A percentile compares a stretch with the other conserved stretches of the same genome.
Evolutionary conservation across 2,888 invertebrate genomes (phyloP).

Genomic region (Aspidapion aeneum): DNA sequence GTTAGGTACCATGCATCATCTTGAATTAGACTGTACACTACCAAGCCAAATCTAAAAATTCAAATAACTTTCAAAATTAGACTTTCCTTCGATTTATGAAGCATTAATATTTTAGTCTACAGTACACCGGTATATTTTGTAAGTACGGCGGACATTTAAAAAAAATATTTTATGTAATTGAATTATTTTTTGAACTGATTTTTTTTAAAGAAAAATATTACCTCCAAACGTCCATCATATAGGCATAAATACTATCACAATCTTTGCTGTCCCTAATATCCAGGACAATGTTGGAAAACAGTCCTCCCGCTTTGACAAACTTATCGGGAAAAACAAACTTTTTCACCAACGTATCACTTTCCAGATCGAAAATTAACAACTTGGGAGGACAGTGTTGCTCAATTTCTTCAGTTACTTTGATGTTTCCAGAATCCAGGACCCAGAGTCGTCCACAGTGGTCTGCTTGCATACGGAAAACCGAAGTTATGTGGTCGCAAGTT

Average conservation of each 20-base stretch:
- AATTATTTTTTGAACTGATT: no score
- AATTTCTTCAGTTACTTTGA: slow-evolving; percentile 52
- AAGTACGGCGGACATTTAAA: no score
- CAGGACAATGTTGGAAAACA: slow-evolving; percentile 65
- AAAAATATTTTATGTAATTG: no score
- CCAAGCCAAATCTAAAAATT: slow-evolving; percentile 42
- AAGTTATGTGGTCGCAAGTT: slow-evolving; percentile 67
- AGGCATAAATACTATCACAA: slow-evolving; percentile 57
- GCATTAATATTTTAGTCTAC: no score
- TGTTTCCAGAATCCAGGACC: slow-evolving; percentile 77
- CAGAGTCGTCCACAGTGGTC: slow-evolving; percentile 75
- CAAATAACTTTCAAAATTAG: no score
- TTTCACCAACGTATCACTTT: slow-evolving; percentile 53
- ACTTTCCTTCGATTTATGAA: no score
- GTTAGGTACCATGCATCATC: slow-evolving; percentile 62
- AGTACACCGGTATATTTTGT: no score
- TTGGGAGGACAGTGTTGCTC: slow-evolving; percentile 71
- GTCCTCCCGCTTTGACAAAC: slow-evolving; percentile 62
- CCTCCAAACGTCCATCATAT: slow-evolving; percentile 58
- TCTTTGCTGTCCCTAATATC: slow-evolving; percentile 50
- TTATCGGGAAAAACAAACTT: slow-evolving; percentile 63
- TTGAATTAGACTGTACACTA: slow-evolving; percentile 52
- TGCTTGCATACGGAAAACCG: slow-evolving; percentile 71
- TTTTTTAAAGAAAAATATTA: background rate
- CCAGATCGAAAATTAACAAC: slow-evolving; percentile 67